Conservation (phyloP, 2,888 invertebrate species). For the Caenorhabditis sinica region DNA sequence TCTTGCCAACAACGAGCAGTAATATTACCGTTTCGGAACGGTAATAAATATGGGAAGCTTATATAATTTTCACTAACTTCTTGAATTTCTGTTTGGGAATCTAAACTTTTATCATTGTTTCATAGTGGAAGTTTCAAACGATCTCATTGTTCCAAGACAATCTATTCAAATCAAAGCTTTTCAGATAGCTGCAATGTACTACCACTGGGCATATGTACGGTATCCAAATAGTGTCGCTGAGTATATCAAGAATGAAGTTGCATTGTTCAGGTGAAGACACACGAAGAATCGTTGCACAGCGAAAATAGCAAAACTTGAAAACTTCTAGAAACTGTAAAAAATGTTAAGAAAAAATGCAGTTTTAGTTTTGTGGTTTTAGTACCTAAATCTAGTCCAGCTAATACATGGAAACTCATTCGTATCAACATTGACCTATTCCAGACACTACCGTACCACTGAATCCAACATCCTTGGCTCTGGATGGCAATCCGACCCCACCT, state of each 20-base stretch:
- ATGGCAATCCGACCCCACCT: slow-evolving; percentile 2
- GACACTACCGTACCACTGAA: slow-evolving; percentile 26
- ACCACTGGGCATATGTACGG: slow-evolving; percentile 47
- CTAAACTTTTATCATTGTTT: too few species aligned
- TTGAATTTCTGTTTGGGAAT: too few species aligned
- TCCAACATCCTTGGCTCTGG: slow-evolving; percentile 1
- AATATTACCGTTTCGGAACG: too few species aligned
- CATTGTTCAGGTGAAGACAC: slow-evolving; percentile 5
- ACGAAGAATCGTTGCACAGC: background rate
- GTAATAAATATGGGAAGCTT: too few species aligned
- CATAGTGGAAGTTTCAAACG: background rate
- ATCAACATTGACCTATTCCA: background rate
- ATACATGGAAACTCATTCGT: too few species aligned
- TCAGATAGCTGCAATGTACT: slow-evolving; percentile 51
- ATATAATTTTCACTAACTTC: too few species aligned
- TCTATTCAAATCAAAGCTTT: too few species aligned
- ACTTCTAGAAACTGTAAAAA: background rate
- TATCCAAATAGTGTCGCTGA: slow-evolving; percentile 21
- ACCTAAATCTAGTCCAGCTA: too few species aligned
- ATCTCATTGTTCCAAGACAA: too few species aligned
- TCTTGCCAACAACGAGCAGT: too few species aligned
- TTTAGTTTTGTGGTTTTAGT: background rate
- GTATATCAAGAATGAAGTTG: slow-evolving; percentile 21
- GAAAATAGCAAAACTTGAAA: background rate
- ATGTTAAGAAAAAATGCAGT: background rate